Conservation (phyloP, 2,888 invertebrate genomes). For the Synanthedon andrenaeformis region DNA sequence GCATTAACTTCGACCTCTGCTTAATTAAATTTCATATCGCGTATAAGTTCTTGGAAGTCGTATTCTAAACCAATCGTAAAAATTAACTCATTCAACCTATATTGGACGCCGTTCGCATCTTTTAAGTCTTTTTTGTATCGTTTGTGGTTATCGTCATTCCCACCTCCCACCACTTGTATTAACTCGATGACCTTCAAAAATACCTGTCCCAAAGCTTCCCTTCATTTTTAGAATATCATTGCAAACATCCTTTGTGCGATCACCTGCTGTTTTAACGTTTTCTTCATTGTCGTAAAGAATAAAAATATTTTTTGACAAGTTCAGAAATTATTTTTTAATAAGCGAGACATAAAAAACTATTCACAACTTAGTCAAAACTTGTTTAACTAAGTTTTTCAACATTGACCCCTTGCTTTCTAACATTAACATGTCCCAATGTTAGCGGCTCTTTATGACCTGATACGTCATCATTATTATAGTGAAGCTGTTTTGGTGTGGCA, state of each 20-base stretch:
- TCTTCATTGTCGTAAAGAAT: constrained; percentile 1
- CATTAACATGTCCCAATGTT: constrained; percentile 4
- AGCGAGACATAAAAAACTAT: no score
- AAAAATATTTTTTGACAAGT: no score
- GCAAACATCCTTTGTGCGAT: constrained; percentile 11
- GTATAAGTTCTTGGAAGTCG: constrained; percentile 26
- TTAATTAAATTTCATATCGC: constrained; percentile 25
- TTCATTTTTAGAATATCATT: constrained; percentile 8
- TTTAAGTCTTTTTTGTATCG: neutral
- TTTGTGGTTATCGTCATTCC: constrained; percentile 14
- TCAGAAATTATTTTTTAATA: no score
- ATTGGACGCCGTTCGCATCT: neutral
- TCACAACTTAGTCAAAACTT: no score
- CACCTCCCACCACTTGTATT: constrained; percentile 20
- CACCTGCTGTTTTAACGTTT: constrained; percentile 5
- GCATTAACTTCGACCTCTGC: constrained; percentile 24
- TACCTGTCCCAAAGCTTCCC: constrained; percentile 13
- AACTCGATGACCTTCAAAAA: constrained; percentile 29
- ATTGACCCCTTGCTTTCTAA: neutral
- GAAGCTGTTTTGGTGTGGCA: constrained; percentile 31
- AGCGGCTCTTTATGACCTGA: neutral
- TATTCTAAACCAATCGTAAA: constrained; percentile 5
- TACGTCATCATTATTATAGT: constrained; percentile 28
- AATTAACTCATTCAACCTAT: neutral
- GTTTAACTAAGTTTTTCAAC: no score